These are phyloP conservation scores for Sciaenops ocellatus DNA, from an alignment of 2,797 vertebrate genomes.

Conservation along the genomic window DNA sequence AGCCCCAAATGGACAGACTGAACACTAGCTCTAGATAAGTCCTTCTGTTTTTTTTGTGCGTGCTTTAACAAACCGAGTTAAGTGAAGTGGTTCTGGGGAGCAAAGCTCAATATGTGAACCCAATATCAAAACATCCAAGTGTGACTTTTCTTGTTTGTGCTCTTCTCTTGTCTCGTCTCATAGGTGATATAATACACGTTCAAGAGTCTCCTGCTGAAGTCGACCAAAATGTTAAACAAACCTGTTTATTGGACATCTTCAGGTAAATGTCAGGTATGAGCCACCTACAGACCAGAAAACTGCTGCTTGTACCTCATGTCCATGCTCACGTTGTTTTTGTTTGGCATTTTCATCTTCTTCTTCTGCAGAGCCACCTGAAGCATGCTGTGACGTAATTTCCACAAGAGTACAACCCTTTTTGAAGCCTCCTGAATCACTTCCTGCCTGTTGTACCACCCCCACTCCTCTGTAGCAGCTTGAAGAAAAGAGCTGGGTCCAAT, in stretches of 20 bases:
- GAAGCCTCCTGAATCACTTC: conserved; percentile 24
- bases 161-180: not conserved
- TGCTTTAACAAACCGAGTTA: not conserved
- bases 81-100: not conserved
- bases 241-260: not conserved
- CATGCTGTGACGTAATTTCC: conserved; percentile 13
- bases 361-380: conserved; percentile 15
- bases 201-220: not conserved
- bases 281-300: not conserved
- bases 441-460: conserved; percentile 19
- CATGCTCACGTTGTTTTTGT: no score
- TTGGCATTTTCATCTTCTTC: conserved; percentile 4
- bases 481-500: not conserved
- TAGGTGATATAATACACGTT: not conserved
- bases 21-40: no score
- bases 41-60: no score
- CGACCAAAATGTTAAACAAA: not conserved
- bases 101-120: not conserved
- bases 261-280: not conserved
- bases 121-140: no score
- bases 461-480: not conserved
- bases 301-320: not conserved
- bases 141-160: no score
- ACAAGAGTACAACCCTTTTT: conserved; percentile 30
- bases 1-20: no score